Conservation (phyloP, 2,113 vertebrate genomes). For the Heterotilapia buettikoferi region DNA sequence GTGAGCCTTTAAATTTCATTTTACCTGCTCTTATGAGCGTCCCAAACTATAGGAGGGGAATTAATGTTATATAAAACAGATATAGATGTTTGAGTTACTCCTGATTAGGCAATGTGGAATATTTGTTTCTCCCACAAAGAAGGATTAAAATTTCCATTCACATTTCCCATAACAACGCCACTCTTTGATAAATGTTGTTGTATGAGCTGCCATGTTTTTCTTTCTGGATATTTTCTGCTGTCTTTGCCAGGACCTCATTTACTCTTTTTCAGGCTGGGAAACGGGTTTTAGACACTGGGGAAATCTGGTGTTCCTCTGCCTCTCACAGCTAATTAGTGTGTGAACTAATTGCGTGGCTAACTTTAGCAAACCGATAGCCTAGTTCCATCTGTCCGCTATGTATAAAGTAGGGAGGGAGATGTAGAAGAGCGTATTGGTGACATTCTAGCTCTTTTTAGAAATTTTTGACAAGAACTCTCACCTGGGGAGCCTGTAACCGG, state of each 20-base stretch:
- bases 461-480: constrained; percentile 16
- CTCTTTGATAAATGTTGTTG: not conserved
- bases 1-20: not conserved
- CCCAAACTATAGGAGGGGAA: not conserved
- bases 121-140: not conserved
- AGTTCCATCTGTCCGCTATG: constrained; percentile 55
- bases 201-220: not conserved
- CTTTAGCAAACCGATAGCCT: constrained; percentile 67
- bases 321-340: constrained; percentile 70
- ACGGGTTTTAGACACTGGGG: constrained; percentile 48
- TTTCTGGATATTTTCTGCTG: constrained; percentile 4
- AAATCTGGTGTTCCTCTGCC: constrained; percentile 53
- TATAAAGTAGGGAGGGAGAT: constrained; percentile 24
- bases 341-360: constrained; percentile 76
- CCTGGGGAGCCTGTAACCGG: not conserved
- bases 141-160: not conserved
- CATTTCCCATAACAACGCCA: not conserved
- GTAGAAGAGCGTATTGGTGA: constrained; percentile 14
- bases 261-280: constrained; percentile 41
- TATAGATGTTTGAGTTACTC: not conserved
- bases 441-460: constrained; percentile 19
- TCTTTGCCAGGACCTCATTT: constrained; percentile 52
- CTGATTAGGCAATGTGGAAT: not conserved
- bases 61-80: not conserved
- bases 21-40: not conserved